These are phyloP conservation scores for Drosophila melanosoma DNA, from an alignment of 2,888 invertebrate genomes.

Conservation along the genomic window DNA sequence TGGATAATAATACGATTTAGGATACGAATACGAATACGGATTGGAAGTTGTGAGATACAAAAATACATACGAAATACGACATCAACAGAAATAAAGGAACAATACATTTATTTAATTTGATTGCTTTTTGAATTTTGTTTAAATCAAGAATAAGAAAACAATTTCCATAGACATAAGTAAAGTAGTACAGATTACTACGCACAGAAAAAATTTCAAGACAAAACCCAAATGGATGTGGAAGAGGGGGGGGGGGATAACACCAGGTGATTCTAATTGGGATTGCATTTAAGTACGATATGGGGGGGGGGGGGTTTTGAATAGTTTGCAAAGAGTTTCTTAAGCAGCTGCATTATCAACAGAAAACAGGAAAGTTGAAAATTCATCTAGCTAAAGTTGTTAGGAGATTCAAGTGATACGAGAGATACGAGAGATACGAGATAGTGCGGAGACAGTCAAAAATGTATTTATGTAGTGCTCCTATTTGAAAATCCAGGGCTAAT, in stretches of 20 bases:
- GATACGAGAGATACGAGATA: conserved; percentile 1
- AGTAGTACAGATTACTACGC: conserved; percentile 21
- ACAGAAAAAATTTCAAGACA: conserved; percentile 25
- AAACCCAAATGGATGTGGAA: conserved; percentile 28
- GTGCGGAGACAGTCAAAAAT: conserved; percentile 30
- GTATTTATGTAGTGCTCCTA: neutral
- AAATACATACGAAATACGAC: conserved; percentile 54
- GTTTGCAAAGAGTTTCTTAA: conserved; percentile 9
- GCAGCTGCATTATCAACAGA: conserved; percentile 24
- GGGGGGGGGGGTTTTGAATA: neutral
- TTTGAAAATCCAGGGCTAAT: neutral
- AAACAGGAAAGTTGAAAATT: conserved; percentile 10
- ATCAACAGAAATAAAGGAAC: conserved; percentile 45
- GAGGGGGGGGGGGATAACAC: conserved; percentile 1
- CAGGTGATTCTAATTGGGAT: conserved; percentile 26
- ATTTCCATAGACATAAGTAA: conserved; percentile 31
- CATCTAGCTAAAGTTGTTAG: neutral
- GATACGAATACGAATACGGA: conserved; percentile 39
- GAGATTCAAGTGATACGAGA: conserved; percentile 10
- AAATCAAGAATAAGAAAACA: conserved; percentile 44
- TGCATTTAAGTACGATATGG: conserved; percentile 19
- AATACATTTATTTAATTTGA: conserved; percentile 44
- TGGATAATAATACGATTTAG: conserved; percentile 35
- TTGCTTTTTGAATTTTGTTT: conserved; percentile 56
- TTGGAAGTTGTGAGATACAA: conserved; percentile 43